phyloP scores from a whole-genome alignment of 2,113 vertebrate genomes.

The Plestiodon gilberti region DNA sequence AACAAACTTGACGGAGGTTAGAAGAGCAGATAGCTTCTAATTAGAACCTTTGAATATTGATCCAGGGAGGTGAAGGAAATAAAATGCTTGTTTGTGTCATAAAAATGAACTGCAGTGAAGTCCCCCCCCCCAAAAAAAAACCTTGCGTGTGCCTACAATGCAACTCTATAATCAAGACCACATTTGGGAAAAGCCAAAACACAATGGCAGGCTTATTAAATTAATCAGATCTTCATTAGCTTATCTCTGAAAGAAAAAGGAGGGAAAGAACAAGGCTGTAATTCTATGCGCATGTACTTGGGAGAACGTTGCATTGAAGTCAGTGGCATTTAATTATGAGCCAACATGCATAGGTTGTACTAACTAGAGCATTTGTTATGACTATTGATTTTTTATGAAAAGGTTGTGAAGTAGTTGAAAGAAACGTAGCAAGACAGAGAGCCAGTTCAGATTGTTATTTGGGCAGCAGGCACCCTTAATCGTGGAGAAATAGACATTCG shows the following conservation, averaged over 20 bases:
- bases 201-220: constrained; percentile 1
- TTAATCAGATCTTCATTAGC: background rate
- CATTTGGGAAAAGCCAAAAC: background rate
- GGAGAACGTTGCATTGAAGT: background rate
- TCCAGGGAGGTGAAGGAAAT: background rate
- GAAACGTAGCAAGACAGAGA: background rate
- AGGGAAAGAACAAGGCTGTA: background rate
- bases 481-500: background rate
- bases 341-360: background rate
- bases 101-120: background rate
- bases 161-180: constrained; percentile 25
- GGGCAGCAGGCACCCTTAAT: background rate
- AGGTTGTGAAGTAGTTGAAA: background rate
- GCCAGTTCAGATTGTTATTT: background rate
- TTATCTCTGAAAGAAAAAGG: background rate
- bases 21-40: background rate
- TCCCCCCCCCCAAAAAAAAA: background rate
- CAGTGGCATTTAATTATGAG: too few species aligned
- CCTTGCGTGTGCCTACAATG: background rate
- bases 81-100: background rate
- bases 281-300: background rate
- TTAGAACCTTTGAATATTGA: constrained; percentile 19
- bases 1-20: constrained; percentile 9
- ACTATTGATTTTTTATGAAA: background rate
- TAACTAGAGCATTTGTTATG: background rate